phyloP scores from a whole-genome alignment of 2,797 vertebrate species.

The Poecilia picta region DNA sequence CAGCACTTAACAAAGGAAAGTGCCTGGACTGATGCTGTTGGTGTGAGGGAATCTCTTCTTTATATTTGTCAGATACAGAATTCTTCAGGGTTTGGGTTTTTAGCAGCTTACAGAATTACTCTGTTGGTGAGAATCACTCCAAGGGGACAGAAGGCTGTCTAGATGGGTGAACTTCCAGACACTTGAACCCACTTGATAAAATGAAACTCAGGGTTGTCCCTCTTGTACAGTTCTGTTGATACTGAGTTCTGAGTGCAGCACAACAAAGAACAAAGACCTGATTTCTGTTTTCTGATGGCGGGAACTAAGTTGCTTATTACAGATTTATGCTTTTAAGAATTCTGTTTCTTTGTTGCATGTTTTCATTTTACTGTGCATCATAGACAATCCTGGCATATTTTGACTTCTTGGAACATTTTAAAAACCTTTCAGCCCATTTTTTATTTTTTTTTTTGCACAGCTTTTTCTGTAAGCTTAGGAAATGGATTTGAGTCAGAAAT shows the following conservation, averaged over 20 bases:
- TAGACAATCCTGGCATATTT: not conserved
- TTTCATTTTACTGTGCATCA: not conserved
- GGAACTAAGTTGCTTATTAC: not conserved
- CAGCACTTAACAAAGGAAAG: slow-evolving; percentile 1
- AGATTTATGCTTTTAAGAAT: not conserved
- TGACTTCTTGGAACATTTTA: not conserved
- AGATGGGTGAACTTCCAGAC: not conserved
- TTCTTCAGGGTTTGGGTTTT: not conserved
- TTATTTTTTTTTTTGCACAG: not conserved
- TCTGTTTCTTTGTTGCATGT: not conserved
- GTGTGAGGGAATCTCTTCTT: not conserved
- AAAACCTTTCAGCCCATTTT: not conserved
- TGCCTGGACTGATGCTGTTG: not conserved
- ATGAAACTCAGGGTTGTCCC: not conserved
- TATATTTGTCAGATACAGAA: not conserved
- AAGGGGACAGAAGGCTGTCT: not conserved
- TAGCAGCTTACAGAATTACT: not conserved
- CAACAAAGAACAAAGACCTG: not conserved
- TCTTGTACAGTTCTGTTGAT: not conserved
- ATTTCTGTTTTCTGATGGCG: not conserved
- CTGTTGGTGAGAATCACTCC: not conserved
- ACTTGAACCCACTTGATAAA: slow-evolving; percentile 1
- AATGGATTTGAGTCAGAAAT: not conserved
- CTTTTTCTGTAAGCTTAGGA: not conserved
- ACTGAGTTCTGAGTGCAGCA: not conserved